Evolutionary conservation across 2,797 vertebrate genomes (phyloP), one percentile per base, ranked within the genome.

Genomic region (Onychomys leucogaster): DNA sequence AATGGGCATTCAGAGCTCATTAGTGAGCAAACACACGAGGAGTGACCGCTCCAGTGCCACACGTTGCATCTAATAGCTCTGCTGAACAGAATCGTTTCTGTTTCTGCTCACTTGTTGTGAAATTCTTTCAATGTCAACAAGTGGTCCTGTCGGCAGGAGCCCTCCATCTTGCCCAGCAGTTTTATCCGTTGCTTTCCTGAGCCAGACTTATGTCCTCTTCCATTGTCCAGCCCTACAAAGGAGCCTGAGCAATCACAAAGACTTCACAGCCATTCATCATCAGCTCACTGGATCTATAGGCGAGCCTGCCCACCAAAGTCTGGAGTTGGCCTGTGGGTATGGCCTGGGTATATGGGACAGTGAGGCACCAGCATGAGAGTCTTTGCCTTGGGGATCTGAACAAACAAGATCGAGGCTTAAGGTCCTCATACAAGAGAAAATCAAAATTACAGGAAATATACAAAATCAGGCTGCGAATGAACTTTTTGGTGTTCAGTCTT

Each of bases 221-320:
- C 99, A 99, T 99, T 99, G 99, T 99, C 99, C 99, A 94, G 94
- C 97, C 57, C 98, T 98, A 99, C 98, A 99, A 99, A 99, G 98
- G 98, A 98, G 98, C 99, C 99, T 99, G 99, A 99, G 98, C 99
- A 99, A 99, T 99, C 99, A 99, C 99, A 99, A 99, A 99, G 99
- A 98, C 98, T 99, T 99, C 99, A 99, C 98, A 99, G 99, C 99
- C 99, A 99, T 99, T 99, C 99, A 99, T 99, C 99, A 98, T 99
- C 99, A 99, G 98, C 98, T 98, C 98, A 98, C 97, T 46, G 96
- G 98, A 99, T 98, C 97, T 96, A 96, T 96, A 97, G 97, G 97
- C 97, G 98, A 98, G 96, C 97, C 86, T 98, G 98, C 98, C 98
- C 98, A 98, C 99, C 98, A 99, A 99, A 99, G 98, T 98, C 94